Evolutionary conservation across 1,140 invertebrate species (phyloP), one percentile per base, ranked within the genome.

Genomic region (Pseudomyrmex concolor): DNA sequence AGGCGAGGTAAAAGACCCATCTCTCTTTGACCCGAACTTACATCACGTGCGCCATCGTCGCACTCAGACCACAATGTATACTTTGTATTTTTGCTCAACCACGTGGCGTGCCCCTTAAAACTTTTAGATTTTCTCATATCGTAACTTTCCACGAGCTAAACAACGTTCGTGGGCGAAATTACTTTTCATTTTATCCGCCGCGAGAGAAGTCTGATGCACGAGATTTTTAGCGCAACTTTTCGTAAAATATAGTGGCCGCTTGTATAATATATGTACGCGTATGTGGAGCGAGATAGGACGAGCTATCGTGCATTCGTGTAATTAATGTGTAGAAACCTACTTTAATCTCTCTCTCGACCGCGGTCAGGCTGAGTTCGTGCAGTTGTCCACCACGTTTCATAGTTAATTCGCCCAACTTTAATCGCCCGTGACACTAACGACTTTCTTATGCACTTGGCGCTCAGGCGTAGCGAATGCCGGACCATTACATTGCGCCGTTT

Each of bases 321-420:
- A 80, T 80, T 80, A 80, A 80, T 80, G 76, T 80, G 54, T 48
- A 80, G 34, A 34, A 80, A 80, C 76, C 76, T 71, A 80, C 66
- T 80, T 80, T 71, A 80, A 80, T 80, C 54, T n/a, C n/a, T n/a
- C n/a, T n/a, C n/a, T 54, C 15, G n/a, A 1, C 66, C 12, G 54
- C 43, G 76, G 76, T 80, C 76, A 70, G 68, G 54, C 19, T 19
- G 43, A 71, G 76, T 60, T 50, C 12, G 54, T 9, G 67, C 66
- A 80, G 76, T 80, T 80, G 76, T 59, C 54, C 25, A 34, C 51
- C 66, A 17, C 54, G 76, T 71, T 80, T 80, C 54, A 80, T 80
- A 80, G 54, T 71, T 80, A 80, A 80, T 80, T 80, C 76, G 12
- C 45, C 66, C 76, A 59, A 80, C 66, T 80, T 80, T 80, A 80